These are phyloP conservation scores for Platanista minor DNA, from an alignment of 2,113 vertebrate species.

Conservation along the genomic window DNA sequence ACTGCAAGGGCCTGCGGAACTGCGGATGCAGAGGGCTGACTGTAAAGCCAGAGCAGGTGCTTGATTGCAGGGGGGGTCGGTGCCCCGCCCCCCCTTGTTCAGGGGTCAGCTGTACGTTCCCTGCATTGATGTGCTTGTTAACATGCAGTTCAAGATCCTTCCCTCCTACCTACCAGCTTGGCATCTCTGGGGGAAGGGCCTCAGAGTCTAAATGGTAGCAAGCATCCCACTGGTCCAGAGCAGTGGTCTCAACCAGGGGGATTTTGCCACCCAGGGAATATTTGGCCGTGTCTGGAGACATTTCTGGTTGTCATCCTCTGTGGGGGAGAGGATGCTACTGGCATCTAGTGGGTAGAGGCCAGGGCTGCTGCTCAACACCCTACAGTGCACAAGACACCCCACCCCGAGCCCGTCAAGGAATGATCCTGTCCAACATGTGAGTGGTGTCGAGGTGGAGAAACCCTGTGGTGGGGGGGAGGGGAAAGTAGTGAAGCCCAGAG, in stretches of 20 bases:
- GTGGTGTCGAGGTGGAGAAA: not conserved
- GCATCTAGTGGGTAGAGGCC: not conserved
- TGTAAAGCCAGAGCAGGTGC: not conserved
- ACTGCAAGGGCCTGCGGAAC: not conserved
- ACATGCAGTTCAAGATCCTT: not conserved
- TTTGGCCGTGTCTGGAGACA: not conserved
- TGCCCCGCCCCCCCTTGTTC: too few relatives aligned
- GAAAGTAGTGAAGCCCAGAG: not conserved
- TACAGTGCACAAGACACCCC: rapidly evolving
- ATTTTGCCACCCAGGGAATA: not conserved
- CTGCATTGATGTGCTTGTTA: not conserved
- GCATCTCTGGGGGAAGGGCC: not conserved
- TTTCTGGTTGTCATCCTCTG: not conserved
- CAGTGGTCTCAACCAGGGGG: not conserved
- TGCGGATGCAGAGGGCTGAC: not conserved
- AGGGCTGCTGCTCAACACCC: not conserved
- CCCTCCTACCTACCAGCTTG: not conserved
- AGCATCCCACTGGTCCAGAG: not conserved
- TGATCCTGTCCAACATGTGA: not conserved
- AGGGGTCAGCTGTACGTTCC: not conserved
- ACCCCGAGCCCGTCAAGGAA: rapidly evolving
- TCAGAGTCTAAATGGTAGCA: not conserved
- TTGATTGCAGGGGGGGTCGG: not conserved
- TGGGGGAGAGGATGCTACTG: not conserved
- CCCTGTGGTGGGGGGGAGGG: not conserved